phyloP scores from a whole-genome alignment of 2,113 vertebrate species.

The Platycercus adscitus region DNA sequence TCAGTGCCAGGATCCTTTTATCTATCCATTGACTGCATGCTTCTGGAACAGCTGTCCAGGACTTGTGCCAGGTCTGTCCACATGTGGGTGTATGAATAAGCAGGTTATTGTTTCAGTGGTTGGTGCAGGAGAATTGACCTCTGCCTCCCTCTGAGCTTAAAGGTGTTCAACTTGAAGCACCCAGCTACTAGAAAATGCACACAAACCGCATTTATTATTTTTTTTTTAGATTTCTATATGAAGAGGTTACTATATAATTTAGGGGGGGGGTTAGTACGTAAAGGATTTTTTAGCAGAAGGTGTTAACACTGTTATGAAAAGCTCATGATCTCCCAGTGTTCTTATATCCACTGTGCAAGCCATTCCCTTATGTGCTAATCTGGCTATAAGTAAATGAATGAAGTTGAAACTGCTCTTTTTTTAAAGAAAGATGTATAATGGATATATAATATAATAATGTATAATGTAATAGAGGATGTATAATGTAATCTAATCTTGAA shows the following conservation, averaged over 20 bases:
- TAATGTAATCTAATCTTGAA: background rate
- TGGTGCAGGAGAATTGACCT: rapidly evolving
- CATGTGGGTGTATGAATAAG: slow-evolving; percentile 3
- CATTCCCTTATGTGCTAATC: background rate
- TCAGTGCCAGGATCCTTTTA: slow-evolving; percentile 5
- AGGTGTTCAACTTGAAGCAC: background rate
- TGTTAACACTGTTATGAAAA: background rate
- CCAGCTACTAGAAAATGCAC: background rate
- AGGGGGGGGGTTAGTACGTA: rapidly evolving
- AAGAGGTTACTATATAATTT: background rate
- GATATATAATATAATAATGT: background rate
- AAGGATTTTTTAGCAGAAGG: background rate
- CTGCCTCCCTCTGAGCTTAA: background rate
- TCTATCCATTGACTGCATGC: background rate
- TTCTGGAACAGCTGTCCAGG: slow-evolving; percentile 22
- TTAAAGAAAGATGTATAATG: background rate
- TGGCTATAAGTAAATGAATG: background rate
- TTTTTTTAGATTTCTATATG: background rate
- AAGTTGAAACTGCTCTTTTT: background rate
- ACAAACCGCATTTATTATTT: rapidly evolving
- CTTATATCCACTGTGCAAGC: rapidly evolving
- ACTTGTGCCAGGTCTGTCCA: background rate
- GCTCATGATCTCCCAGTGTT: background rate
- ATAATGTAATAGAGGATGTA: background rate
- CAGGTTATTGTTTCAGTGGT: background rate